phyloP scores from a whole-genome alignment of 2,888 invertebrate species.

The Cheilosia impressa region DNA sequence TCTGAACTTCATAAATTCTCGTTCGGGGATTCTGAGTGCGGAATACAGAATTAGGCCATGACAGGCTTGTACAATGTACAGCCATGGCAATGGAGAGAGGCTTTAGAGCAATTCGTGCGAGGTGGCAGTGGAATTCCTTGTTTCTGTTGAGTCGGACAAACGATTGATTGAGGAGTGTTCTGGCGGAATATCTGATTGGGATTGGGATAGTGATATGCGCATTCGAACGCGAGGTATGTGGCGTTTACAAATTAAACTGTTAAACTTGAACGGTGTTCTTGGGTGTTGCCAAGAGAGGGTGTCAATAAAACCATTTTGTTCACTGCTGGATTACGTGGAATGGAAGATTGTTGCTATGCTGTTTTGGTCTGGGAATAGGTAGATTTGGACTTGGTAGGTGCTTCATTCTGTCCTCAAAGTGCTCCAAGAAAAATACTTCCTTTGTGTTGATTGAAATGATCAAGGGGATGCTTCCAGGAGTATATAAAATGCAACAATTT shows the following conservation, averaged over 20 bases:
- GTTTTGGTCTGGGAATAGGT: no score
- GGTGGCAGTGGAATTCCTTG: constrained; percentile 62
- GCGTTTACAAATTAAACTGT: constrained; percentile 74
- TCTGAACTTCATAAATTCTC: constrained; percentile 71
- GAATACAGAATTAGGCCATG: constrained; percentile 73
- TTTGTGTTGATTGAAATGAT: no score
- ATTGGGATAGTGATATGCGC: constrained; percentile 10
- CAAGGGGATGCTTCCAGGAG: no score
- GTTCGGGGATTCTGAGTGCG: constrained; percentile 64
- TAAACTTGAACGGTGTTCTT: constrained; percentile 34
- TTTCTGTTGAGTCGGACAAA: constrained; percentile 61
- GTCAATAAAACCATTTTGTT: constrained; percentile 28
- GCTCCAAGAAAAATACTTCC: no score
- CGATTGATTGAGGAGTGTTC: constrained; percentile 73
- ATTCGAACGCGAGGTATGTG: constrained; percentile 34
- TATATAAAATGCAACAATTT: no score
- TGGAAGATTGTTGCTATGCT: no score
- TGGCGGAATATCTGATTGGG: constrained; percentile 53
- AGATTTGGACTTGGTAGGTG: no score
- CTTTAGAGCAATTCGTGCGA: constrained; percentile 44
- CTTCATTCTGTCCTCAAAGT: no score
- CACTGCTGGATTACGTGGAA: neutral
- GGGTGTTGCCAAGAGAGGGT: constrained; percentile 25
- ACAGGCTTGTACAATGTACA: constrained; percentile 20
- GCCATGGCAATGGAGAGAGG: constrained; percentile 34